These are phyloP conservation scores for Tragelaphus buxtoni DNA, from an alignment of 2,113 vertebrate species.

Conservation along the genomic window DNA sequence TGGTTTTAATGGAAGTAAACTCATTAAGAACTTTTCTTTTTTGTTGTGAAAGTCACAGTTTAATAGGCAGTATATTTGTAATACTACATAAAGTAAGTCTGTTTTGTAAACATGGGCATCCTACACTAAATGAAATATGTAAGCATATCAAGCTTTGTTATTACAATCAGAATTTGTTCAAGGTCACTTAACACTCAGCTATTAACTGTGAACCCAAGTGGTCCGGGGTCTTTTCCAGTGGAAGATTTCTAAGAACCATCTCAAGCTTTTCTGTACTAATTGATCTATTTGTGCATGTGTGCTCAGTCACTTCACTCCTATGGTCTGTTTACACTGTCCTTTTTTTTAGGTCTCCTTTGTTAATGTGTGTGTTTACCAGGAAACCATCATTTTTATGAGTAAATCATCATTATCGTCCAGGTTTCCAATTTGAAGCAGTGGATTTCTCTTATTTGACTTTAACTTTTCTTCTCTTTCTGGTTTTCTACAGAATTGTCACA, in stretches of 20 bases:
- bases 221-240: not conserved
- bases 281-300: not conserved
- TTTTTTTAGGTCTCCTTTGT: not conserved
- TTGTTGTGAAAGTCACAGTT: not conserved
- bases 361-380: not conserved
- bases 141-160: not conserved
- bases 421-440: not conserved
- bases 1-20: not conserved
- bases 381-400: not conserved
- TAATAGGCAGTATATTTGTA: not conserved
- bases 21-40: not conserved
- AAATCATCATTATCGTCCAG: not conserved
- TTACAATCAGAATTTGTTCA: not conserved
- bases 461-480: not conserved
- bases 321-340: not conserved
- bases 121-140: not conserved
- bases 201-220: not conserved
- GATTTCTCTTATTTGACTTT: not conserved
- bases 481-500: not conserved
- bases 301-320: not conserved
- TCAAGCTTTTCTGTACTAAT: not conserved
- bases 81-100: not conserved
- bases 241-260: not conserved
- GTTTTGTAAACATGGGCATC: not conserved
- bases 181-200: not conserved